These are phyloP conservation scores for Archilochus colubris DNA, from an alignment of 2,113 vertebrate species.

Conservation along the genomic window DNA sequence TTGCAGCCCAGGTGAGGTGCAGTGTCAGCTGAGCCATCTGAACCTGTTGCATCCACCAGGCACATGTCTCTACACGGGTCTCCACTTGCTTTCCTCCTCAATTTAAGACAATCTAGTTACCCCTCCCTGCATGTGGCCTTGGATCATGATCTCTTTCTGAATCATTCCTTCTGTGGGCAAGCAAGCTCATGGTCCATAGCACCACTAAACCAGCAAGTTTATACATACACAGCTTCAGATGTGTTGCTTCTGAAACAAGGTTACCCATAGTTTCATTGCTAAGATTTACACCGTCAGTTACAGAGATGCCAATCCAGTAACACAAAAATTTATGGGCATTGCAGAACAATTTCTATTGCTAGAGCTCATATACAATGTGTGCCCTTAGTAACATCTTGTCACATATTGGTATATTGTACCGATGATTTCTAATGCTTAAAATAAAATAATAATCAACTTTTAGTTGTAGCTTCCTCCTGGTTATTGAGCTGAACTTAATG, in stretches of 20 bases:
- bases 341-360: conserved; percentile 31
- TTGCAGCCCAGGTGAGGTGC: background rate
- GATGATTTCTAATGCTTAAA: conserved; percentile 61
- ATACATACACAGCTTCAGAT: background rate
- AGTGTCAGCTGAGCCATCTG: background rate
- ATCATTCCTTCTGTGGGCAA: background rate
- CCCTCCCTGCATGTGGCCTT: background rate
- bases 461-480: conserved; percentile 70
- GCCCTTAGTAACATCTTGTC: conserved; percentile 36
- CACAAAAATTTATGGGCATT: conserved; percentile 25
- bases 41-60: background rate
- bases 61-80: background rate
- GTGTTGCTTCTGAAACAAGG: conserved; percentile 23
- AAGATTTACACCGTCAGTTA: conserved; percentile 47
- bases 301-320: conserved; percentile 36
- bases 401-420: conserved; percentile 12
- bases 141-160: background rate
- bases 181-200: background rate
- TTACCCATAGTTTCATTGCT: conserved; percentile 22
- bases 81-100: background rate
- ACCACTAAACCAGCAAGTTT: background rate
- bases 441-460: conserved; percentile 70
- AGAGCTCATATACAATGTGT: conserved; percentile 22
- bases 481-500: conserved; percentile 88
- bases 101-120: background rate